These are phyloP conservation scores for Miichthys miiuy DNA, from an alignment of 2,797 vertebrate genomes.

Conservation along the genomic window DNA sequence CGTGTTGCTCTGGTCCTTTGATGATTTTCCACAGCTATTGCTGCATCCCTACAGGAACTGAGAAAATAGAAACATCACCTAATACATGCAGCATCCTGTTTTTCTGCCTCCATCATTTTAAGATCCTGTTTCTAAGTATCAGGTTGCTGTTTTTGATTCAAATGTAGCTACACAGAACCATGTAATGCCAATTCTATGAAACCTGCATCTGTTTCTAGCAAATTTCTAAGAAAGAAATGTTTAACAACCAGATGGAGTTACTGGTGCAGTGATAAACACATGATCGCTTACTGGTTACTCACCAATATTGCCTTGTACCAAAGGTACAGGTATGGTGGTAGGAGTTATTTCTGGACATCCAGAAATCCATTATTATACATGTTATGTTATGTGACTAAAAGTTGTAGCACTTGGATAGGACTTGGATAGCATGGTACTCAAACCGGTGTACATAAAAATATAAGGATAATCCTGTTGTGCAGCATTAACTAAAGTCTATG, in stretches of 20 bases:
- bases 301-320: slow-evolving; percentile 12
- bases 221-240: slow-evolving; percentile 12
- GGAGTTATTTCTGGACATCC: neutral
- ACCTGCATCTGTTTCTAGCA: slow-evolving; percentile 25
- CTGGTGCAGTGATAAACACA: slow-evolving; percentile 12
- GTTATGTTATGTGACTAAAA: neutral
- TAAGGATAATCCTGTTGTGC: neutral
- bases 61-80: slow-evolving; percentile 77
- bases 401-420: neutral
- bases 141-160: slow-evolving; percentile 57
- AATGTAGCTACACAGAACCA: slow-evolving; percentile 41
- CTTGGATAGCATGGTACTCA: neutral
- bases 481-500: neutral
- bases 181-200: slow-evolving; percentile 21
- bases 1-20: slow-evolving; percentile 75
- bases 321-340: neutral
- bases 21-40: slow-evolving; percentile 81
- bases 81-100: slow-evolving; percentile 71
- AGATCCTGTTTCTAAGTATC: slow-evolving; percentile 53
- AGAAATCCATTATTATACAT: neutral
- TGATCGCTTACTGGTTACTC: slow-evolving; percentile 3
- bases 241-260: slow-evolving; percentile 1
- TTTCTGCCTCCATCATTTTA: slow-evolving; percentile 43
- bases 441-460: neutral
- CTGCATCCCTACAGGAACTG: slow-evolving; percentile 73